A percentile compares a stretch with the other conserved stretches of the same genome.
These are phyloP conservation scores for Ifrita kowaldi DNA, from an alignment of 2,113 vertebrate genomes.

Conservation along the genomic window DNA sequence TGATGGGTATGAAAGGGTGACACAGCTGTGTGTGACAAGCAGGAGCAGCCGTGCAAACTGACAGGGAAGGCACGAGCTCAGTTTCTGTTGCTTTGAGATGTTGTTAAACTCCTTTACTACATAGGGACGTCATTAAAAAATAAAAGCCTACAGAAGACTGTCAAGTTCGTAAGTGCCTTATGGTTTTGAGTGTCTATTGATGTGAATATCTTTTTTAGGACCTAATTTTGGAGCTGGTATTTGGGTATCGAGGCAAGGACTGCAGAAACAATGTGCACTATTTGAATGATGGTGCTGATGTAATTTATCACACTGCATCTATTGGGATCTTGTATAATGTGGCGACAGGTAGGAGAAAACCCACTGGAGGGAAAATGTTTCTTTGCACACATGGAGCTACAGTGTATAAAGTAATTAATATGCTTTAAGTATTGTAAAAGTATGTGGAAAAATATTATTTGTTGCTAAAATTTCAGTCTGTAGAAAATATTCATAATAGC, in stretches of 20 bases:
- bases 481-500: background rate
- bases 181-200: background rate
- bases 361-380: background rate
- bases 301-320: conserved; percentile 96
- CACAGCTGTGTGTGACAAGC: background rate
- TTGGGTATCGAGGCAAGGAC: conserved; percentile 96
- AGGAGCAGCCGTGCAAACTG: background rate
- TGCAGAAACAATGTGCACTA: conserved; percentile 99
- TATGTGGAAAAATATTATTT: background rate
- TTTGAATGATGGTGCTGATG: conserved; percentile 94
- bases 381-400: background rate
- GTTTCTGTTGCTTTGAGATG: background rate
- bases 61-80: background rate
- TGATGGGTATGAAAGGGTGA: background rate
- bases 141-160: background rate
- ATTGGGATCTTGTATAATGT: conserved; percentile 92
- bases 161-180: background rate
- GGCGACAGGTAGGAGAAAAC: conserved; percentile 84
- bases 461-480: background rate
- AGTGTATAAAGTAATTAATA: background rate
- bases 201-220: conserved; percentile 75
- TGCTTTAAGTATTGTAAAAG: background rate
- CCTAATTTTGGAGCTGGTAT: conserved; percentile 92
- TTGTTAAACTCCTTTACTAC: background rate
- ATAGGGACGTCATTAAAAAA: background rate